Conservation (phyloP, 2,888 invertebrate genomes). For the Malthinus flaveolus region DNA sequence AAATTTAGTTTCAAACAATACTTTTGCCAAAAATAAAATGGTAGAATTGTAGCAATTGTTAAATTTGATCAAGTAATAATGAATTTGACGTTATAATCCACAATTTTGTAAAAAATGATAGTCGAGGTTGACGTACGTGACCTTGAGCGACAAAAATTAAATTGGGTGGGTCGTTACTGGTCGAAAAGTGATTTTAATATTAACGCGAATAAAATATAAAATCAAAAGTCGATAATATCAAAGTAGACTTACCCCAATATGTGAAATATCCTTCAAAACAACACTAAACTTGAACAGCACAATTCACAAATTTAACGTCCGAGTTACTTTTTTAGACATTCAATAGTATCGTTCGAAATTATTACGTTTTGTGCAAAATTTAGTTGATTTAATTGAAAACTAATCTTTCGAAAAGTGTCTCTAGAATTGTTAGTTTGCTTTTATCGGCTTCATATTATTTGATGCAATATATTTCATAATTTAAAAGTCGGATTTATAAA, state of each 20-base stretch:
- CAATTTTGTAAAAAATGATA: not conserved
- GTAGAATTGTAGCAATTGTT: too few relatives aligned
- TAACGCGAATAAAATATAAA: conserved; percentile 7
- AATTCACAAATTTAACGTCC: conserved; percentile 28
- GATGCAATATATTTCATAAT: conserved; percentile 52
- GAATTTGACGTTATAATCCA: too few relatives aligned
- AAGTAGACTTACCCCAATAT: conserved; percentile 42
- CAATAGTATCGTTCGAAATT: conserved; percentile 13
- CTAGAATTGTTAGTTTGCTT: conserved; percentile 31
- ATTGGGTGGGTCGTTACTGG: conserved; percentile 46
- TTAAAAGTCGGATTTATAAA: conserved; percentile 46
- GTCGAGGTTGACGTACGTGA: conserved; percentile 45
- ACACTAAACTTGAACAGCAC: conserved; percentile 31
- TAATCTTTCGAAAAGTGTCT: conserved; percentile 34
- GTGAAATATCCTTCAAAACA: conserved; percentile 26
- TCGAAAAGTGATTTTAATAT: conserved; percentile 4
- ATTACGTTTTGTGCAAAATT: conserved; percentile 12
- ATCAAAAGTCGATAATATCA: conserved; percentile 19
- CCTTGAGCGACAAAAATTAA: conserved; percentile 48
- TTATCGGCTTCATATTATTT: conserved; percentile 40
- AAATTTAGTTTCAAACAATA: too few relatives aligned
- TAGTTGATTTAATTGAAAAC: conserved; percentile 29
- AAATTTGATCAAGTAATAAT: too few relatives aligned
- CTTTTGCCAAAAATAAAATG: too few relatives aligned
- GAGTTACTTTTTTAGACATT: conserved; percentile 27